Percentiles rank a stretch among this genome's conserved stretches.
These are phyloP conservation scores for Andrena camellia DNA, from an alignment of 2,888 invertebrate genomes.

Conservation along the genomic window DNA sequence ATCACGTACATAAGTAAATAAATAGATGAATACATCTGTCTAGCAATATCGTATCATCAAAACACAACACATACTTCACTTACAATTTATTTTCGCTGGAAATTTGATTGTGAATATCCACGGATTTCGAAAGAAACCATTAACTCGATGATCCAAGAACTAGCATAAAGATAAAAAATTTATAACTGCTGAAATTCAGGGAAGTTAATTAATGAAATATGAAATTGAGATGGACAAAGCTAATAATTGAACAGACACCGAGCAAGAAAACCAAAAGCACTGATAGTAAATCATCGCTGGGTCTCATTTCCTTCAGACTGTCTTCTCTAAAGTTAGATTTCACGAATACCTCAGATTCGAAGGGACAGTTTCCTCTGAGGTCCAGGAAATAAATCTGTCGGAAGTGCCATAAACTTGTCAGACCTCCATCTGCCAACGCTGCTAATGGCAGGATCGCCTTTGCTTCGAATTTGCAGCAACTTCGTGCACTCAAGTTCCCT, in stretches of 20 bases:
- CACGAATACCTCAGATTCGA: constrained; percentile 39
- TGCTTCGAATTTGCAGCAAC: constrained; percentile 31
- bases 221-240: not conserved
- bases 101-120: too few relatives aligned
- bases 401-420: constrained; percentile 76
- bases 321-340: constrained; percentile 47
- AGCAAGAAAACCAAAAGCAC: too few relatives aligned
- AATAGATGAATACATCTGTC: too few relatives aligned
- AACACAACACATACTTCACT: too few relatives aligned
- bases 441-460: constrained; percentile 68
- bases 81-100: too few relatives aligned
- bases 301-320: constrained; percentile 5
- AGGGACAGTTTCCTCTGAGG: constrained; percentile 17
- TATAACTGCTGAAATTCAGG: not conserved
- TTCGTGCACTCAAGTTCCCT: constrained; percentile 33
- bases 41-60: too few relatives aligned
- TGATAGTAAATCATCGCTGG: not conserved
- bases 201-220: not conserved
- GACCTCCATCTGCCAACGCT: constrained; percentile 69
- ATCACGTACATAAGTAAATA: too few relatives aligned
- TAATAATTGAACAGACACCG: not conserved
- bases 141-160: too few relatives aligned
- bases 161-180: not conserved
- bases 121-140: too few relatives aligned
- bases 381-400: constrained; percentile 74